Evolutionary conservation across 1,140 invertebrate genomes (phyloP).

Genomic region (Bombus picipes): DNA sequence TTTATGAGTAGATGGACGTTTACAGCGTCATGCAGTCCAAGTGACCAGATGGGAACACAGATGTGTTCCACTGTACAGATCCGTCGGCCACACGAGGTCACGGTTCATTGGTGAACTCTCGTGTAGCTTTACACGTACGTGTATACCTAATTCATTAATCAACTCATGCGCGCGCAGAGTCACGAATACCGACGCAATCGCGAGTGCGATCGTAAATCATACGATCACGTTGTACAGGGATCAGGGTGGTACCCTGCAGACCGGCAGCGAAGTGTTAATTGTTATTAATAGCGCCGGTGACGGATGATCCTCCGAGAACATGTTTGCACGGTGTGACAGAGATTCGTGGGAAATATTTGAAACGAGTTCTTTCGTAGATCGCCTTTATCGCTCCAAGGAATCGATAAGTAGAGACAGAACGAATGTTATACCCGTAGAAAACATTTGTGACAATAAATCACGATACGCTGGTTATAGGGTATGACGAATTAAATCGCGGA

Average conservation of each 20-base stretch:
- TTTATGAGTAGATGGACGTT: slow-evolving; percentile 29
- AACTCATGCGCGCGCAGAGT: slow-evolving; percentile 2
- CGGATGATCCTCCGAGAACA: neutral
- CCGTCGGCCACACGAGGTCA: neutral
- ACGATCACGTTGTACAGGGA: slow-evolving; percentile 27
- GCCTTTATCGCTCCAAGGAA: too few relatives aligned
- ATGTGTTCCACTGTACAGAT: neutral
- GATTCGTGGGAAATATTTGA: neutral
- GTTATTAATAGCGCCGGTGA: slow-evolving; percentile 18
- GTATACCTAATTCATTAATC: slow-evolving; percentile 39
- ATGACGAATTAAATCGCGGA: too few relatives aligned
- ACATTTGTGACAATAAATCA: too few relatives aligned
- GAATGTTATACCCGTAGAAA: too few relatives aligned
- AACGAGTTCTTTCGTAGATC: neutral
- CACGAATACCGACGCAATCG: slow-evolving; percentile 24
- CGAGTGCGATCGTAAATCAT: slow-evolving; percentile 40
- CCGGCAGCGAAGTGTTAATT: slow-evolving; percentile 7
- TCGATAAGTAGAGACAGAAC: too few relatives aligned
- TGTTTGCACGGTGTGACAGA: neutral
- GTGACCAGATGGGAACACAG: too few relatives aligned
- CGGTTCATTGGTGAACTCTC: slow-evolving; percentile 25
- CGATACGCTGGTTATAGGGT: too few relatives aligned
- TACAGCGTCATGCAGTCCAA: slow-evolving; percentile 33
- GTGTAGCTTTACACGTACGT: neutral
- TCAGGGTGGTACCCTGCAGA: neutral